phyloP scores from a whole-genome alignment of 2,888 invertebrate genomes.

The Horisme vitalbata region DNA sequence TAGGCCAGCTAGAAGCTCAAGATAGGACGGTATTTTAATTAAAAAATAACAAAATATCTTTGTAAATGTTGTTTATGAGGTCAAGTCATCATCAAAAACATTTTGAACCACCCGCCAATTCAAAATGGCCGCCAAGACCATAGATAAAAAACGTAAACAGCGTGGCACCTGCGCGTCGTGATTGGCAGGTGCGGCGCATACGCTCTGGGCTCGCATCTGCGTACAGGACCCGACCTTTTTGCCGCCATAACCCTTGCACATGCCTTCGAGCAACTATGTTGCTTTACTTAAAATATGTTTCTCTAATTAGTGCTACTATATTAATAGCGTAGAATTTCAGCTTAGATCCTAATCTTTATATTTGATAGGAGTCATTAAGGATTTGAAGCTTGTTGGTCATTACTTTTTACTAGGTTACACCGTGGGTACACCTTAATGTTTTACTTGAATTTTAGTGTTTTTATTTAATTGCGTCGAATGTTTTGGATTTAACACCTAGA shows the following conservation, averaged over 20 bases:
- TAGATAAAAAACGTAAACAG: slow-evolving; percentile 64
- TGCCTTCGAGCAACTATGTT: slow-evolving; percentile 32
- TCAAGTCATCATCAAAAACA: slow-evolving; percentile 1
- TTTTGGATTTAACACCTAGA: no score
- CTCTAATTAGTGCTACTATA: slow-evolving; percentile 23
- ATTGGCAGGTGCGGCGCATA: slow-evolving; percentile 73
- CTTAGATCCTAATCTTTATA: slow-evolving; percentile 10
- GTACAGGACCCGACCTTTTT: slow-evolving; percentile 29
- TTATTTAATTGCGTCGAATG: no score
- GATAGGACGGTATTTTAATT: no score
- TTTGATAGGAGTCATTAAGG: slow-evolving; percentile 4
- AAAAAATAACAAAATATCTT: no score
- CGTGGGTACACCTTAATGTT: no score
- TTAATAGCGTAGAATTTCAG: slow-evolving; percentile 10
- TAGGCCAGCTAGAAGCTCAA: no score
- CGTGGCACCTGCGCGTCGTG: slow-evolving; percentile 70
- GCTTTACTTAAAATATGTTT: slow-evolving; percentile 16
- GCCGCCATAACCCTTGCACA: slow-evolving; percentile 39
- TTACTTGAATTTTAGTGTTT: no score
- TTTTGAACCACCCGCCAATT: slow-evolving; percentile 29
- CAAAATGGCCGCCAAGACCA: slow-evolving; percentile 41
- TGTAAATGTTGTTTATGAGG: no score
- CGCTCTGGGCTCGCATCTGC: slow-evolving; percentile 65
- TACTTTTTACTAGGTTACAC: slow-evolving; percentile 7
- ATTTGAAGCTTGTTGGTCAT: slow-evolving; percentile 5